Evolutionary conservation across 2,797 vertebrate genomes (phyloP).

Genomic region (Etheostoma perlongum): DNA sequence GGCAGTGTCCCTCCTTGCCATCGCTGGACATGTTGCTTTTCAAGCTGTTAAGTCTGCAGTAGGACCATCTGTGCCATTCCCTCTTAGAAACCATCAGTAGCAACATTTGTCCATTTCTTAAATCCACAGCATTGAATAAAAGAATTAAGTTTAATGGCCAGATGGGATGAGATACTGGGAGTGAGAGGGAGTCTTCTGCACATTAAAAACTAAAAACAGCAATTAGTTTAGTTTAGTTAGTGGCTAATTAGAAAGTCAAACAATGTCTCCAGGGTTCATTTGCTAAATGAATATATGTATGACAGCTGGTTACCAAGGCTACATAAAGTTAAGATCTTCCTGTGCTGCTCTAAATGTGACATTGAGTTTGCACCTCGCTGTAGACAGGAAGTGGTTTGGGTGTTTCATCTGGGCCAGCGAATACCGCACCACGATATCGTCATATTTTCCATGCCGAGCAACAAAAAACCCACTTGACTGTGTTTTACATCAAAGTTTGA

Average conservation of each 20-base stretch:
- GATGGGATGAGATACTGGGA: conserved; percentile 54
- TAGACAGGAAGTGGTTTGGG: conserved; percentile 81
- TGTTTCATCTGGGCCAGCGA: conserved; percentile 68
- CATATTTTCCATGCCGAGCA: conserved; percentile 79
- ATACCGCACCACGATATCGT: conserved; percentile 56
- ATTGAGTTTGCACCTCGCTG: conserved; percentile 55
- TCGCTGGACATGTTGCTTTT: conserved; percentile 82
- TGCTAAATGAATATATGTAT: conserved; percentile 55
- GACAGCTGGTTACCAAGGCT: conserved; percentile 65
- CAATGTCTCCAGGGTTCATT: conserved; percentile 31
- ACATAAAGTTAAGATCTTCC: conserved; percentile 53
- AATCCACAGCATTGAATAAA: conserved; percentile 49
- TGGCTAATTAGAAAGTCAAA: conserved; percentile 64
- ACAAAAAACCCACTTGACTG: conserved; percentile 53
- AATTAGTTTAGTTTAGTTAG: conserved; percentile 71
- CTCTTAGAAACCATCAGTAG: conserved; percentile 57
- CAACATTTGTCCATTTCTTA: conserved; percentile 53
- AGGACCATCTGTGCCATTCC: conserved; percentile 80
- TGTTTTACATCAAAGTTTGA: conserved; percentile 68
- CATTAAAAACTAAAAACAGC: conserved; percentile 60
- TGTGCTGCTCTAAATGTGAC: conserved; percentile 55
- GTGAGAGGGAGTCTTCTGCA: conserved; percentile 40
- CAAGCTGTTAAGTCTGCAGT: conserved; percentile 84
- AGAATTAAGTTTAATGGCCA: conserved; percentile 46
- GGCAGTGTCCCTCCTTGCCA: conserved; percentile 63